These are phyloP conservation scores for Vipera latastei DNA, from an alignment of 2,797 vertebrate genomes.

Conservation along the genomic window DNA sequence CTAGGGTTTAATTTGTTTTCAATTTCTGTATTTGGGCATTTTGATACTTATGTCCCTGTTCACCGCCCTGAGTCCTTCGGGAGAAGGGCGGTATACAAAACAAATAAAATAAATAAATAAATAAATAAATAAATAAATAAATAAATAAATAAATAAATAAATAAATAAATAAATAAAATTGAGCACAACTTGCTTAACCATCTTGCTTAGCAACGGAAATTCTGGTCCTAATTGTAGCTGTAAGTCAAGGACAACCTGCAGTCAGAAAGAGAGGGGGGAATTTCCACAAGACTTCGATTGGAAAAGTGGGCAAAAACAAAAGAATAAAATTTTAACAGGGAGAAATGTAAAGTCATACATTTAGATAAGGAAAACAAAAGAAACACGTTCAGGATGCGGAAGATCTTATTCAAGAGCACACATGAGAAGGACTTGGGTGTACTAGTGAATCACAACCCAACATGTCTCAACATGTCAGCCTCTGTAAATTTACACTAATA, in stretches of 20 bases:
- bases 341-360: not conserved
- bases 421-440: not conserved
- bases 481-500: not conserved
- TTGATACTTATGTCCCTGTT: too few relatives aligned
- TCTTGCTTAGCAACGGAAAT: not conserved
- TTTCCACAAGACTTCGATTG: not conserved
- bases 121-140: too few relatives aligned
- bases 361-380: not conserved
- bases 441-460: not conserved
- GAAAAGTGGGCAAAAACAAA: not conserved
- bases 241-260: not conserved
- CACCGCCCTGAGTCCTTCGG: too few relatives aligned
- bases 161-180: too few relatives aligned
- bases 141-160: too few relatives aligned
- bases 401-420: not conserved
- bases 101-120: too few relatives aligned
- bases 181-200: not conserved
- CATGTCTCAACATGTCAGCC: not conserved
- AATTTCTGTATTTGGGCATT: too few relatives aligned
- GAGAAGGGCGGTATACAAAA: too few relatives aligned
- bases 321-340: not conserved
- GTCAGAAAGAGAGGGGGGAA: not conserved
- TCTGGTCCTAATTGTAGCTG: not conserved
- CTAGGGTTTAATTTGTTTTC: too few relatives aligned
- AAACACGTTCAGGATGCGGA: not conserved